Evolutionary conservation across 1,140 invertebrate species (phyloP), one percentile per base, ranked within the genome.

Genomic region (Caenorhabditis tropicalis): DNA sequence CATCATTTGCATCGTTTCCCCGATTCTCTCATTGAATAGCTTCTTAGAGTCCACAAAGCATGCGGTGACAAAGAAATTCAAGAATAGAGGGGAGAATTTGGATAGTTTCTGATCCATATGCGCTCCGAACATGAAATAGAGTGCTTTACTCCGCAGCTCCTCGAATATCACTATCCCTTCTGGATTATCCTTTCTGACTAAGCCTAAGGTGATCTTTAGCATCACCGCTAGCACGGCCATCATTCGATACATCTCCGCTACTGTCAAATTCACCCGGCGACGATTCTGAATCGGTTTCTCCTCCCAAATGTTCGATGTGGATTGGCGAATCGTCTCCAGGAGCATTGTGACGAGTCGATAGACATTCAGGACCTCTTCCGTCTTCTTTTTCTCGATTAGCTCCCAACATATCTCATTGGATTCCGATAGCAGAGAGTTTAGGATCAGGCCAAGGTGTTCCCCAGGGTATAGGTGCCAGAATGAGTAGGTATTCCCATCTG

Each of bases 101-200:
- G 65, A 1, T 1, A 74, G 21, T 21, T 46, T 12, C 10, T 33
- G n/a, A n/a, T 43, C 36, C 19, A 65, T 16, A 12, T 82, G 82
- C 15, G 36, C 39, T 70, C 82, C 56, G 43, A 82, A 82, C 21
- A 82, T n/a, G 36, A 82, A 56, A 31, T 16, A 43, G 43, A 74
- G 15, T n/a, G 29, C 16, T 19, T 58, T n/a, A 31, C n/a, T 43
- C 6, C 82, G 56, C 2, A 82, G 43, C 27, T 82, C 82, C 27
- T 82, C 82, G 60, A 82, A 82, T 46, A 65, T 33, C 36, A 74
- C 56, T 0, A 82, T 10, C 0, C 56, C 56, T 7, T 33, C 21
- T 7, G 21, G 48, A 24, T 2, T 27, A 82, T 60, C 58, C 74
- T 74, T 70, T 7, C 16, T 27, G n/a, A 82, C 43, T 16, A 60